Base-by-base conservation (phyloP, 2,888 invertebrate genomes). In the Phytoseiulus persimilis region DNA sequence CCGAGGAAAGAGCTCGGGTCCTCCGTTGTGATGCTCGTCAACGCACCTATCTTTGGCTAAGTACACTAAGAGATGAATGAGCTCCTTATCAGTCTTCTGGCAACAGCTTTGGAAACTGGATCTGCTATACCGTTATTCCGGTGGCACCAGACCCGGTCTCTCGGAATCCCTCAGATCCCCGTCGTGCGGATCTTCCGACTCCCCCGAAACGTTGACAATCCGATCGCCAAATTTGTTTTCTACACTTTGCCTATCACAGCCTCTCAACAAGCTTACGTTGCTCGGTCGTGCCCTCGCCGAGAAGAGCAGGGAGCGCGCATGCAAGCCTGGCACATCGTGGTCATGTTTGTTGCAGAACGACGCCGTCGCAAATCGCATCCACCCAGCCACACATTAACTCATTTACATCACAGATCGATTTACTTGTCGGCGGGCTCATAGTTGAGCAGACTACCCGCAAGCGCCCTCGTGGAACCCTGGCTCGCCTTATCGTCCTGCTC, bases 391-490 rank as follows among this genome's bases (percentile, higher is more conserved):
- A 65, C 65, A 23, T 65, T 14, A 65, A 65, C 65, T 65, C 65
- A 65, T 65, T 65, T 65, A 65, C 65, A 65, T 65, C 65, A 65
- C 65, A 65, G 65, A 65, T 65, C 65, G 18, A 65, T 65, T 65
- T 65, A 65, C 65, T 91, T 95, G 92, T 95, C 95, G 92, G 95
- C 95, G 90, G 87, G 33, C 32, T 87, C 87, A 45, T 87, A 87
- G 87, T 87, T 87, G n/a, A 95, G 93, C 91, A 95, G 94, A 31
- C 96, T 96, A 31, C 96, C 96, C 84, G 96, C 96, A 91, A 96
- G 93, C 83, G 95, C 96, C 91, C 95, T 94, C 0, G 95, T 95
- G 84, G 87, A 87, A 33, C 33, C 32, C 95, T 96, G 32, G 95
- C 33, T 87, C 31, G 87, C 87, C 45, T 45, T 33, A 33, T 87